phyloP scores from a whole-genome alignment of 2,888 invertebrate genomes.

The Spodoptera littoralis region DNA sequence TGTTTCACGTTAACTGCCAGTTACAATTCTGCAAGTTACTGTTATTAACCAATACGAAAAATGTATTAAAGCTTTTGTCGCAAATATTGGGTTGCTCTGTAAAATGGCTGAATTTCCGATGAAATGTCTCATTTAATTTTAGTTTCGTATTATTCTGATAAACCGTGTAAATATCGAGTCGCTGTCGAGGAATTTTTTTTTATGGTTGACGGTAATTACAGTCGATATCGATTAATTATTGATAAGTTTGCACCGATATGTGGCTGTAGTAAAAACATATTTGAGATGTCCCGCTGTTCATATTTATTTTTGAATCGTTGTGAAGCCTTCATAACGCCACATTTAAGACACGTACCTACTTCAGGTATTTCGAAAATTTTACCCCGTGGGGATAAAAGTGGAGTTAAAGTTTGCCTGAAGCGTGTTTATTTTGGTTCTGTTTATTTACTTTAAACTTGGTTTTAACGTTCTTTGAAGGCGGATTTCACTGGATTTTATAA shows the following conservation, averaged over 20 bases:
- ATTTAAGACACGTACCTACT: too few relatives aligned
- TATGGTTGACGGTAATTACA: neutral
- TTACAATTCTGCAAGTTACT: conserved; percentile 49
- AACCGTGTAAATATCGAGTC: neutral
- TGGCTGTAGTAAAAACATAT: too few relatives aligned
- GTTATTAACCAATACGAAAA: conserved; percentile 44
- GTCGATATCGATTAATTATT: too few relatives aligned
- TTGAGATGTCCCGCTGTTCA: too few relatives aligned
- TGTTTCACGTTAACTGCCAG: conserved; percentile 53
- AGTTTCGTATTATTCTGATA: neutral
- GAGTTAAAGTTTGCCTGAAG: too few relatives aligned
- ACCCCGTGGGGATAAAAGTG: too few relatives aligned
- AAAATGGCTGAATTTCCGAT: neutral
- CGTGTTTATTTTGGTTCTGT: too few relatives aligned
- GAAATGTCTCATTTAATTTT: conserved; percentile 12
- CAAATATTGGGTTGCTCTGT: conserved; percentile 7
- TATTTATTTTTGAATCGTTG: too few relatives aligned
- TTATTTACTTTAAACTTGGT: neutral
- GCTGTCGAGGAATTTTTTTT: neutral
- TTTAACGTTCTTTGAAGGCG: neutral
- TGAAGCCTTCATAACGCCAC: too few relatives aligned
- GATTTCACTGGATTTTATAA: too few relatives aligned
- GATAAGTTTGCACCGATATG: too few relatives aligned
- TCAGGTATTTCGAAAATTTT: too few relatives aligned
- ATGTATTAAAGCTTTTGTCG: conserved; percentile 31